Percentiles rank a stretch among this genome's conserved stretches.
These are phyloP conservation scores for Platichthys flesus DNA, from an alignment of 2,113 vertebrate genomes.

Conservation along the genomic window DNA sequence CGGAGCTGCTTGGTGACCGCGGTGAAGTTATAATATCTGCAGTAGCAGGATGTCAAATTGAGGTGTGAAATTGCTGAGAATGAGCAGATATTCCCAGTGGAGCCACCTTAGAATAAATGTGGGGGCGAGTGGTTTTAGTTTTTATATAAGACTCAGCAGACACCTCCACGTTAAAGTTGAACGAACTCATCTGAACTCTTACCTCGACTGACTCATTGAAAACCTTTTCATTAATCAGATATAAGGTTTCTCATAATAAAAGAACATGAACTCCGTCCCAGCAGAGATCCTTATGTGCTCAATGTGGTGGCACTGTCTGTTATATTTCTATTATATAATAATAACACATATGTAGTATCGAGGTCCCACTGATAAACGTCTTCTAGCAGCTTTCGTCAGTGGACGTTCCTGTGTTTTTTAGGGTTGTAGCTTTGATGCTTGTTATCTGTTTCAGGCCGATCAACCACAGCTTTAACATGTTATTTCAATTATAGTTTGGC, in stretches of 20 bases:
- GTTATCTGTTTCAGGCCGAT: too few species aligned
- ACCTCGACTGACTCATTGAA: neutral
- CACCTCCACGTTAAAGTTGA: neutral
- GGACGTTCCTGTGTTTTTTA: too few species aligned
- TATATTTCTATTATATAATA: neutral
- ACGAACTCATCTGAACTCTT: neutral
- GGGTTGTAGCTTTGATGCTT: too few species aligned
- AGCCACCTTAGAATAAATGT: neutral
- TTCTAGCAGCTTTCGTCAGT: too few species aligned
- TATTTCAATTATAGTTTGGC: too few species aligned
- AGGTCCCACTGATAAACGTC: too few species aligned
- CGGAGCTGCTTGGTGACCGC: neutral
- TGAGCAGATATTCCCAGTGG: neutral
- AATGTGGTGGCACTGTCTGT: neutral
- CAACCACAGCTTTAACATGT: too few species aligned
- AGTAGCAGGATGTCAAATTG: neutral
- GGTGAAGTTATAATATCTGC: neutral
- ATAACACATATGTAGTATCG: too few species aligned
- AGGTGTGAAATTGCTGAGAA: slow-evolving; percentile 11
- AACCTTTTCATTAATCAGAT: neutral
- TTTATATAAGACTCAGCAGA: slow-evolving; percentile 1
- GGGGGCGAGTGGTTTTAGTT: neutral
- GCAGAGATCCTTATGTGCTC: neutral
- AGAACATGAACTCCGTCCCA: neutral
- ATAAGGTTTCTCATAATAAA: neutral